Evolutionary conservation across 2,113 vertebrate genomes (phyloP).

Genomic region (Camelus dromedarius): DNA sequence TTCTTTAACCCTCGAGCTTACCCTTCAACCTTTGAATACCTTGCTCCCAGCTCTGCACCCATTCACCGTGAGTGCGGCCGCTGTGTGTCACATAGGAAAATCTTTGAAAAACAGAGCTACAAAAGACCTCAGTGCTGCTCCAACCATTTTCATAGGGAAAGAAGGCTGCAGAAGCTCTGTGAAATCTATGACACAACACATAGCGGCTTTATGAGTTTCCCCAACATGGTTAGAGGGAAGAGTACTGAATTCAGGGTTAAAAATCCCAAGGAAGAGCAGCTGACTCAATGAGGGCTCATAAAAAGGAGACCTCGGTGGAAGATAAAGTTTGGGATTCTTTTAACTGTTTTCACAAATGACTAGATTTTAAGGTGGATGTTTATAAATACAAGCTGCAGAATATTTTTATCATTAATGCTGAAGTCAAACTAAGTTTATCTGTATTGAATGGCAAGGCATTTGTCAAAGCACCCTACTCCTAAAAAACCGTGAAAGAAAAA

Average conservation of each 20-base stretch:
- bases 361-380: background rate
- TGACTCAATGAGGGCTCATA: background rate
- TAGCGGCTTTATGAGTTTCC: background rate
- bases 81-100: background rate
- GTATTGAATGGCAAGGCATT: background rate
- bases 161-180: background rate
- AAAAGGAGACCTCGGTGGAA: background rate
- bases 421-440: background rate
- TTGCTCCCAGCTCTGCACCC: background rate
- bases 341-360: background rate
- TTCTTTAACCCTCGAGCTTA: background rate
- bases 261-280: background rate
- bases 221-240: background rate
- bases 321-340: background rate
- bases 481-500: constrained; percentile 39
- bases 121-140: background rate
- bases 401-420: constrained; percentile 23
- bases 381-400: background rate
- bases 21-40: background rate
- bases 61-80: background rate
- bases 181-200: background rate
- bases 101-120: background rate
- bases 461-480: background rate
- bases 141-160: background rate
- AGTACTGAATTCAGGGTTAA: background rate